Conservation (phyloP, 2,797 vertebrate species). For the Centroberyx gerrardi region DNA sequence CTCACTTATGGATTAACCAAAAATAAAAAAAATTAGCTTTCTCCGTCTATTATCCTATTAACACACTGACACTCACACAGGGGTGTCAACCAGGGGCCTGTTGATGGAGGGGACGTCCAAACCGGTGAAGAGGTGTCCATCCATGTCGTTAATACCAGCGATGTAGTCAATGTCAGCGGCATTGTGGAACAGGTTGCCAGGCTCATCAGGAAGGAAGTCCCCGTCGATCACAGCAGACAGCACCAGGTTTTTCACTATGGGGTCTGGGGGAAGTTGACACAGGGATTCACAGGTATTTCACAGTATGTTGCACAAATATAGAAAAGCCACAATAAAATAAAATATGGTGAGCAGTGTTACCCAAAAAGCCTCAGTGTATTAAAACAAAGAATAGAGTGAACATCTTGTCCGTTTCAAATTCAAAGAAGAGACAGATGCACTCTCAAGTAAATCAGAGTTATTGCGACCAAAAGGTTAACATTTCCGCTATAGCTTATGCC, state of each 20-base stretch:
- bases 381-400: too few species aligned
- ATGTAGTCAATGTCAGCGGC: slow-evolving; percentile 90
- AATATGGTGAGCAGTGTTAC: too few species aligned
- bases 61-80: slow-evolving; percentile 73
- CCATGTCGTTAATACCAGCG: slow-evolving; percentile 90
- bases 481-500: too few species aligned
- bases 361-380: too few species aligned
- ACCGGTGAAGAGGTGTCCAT: slow-evolving; percentile 87
- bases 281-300: not conserved
- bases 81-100: slow-evolving; percentile 60
- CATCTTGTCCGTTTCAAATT: too few species aligned
- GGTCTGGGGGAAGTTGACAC: slow-evolving; percentile 75
- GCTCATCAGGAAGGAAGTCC: slow-evolving; percentile 90
- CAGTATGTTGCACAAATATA: too few species aligned
- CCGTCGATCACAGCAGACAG: slow-evolving; percentile 89
- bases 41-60: not conserved
- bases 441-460: too few species aligned
- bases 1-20: too few species aligned
- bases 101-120: slow-evolving; percentile 86
- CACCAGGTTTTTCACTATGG: slow-evolving; percentile 77
- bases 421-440: too few species aligned
- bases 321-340: too few species aligned
- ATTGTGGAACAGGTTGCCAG: slow-evolving; percentile 87
- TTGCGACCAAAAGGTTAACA: too few species aligned
- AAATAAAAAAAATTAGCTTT: not conserved